These are phyloP conservation scores for Ailurus styani DNA, from an alignment of 2,113 vertebrate species.

Conservation along the genomic window DNA sequence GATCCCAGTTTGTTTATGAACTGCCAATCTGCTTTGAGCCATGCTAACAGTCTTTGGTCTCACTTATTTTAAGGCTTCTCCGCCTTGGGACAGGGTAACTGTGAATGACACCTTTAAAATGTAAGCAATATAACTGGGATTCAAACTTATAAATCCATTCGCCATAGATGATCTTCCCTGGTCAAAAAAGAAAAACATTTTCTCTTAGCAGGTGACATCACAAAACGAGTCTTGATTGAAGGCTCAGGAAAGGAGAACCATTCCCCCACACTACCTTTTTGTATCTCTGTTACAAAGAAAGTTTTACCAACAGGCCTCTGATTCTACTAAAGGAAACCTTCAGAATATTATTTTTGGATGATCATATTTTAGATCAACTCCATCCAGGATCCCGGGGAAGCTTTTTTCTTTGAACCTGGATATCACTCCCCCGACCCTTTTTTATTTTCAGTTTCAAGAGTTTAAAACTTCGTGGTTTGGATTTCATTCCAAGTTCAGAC, in stretches of 20 bases:
- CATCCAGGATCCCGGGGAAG: conserved; percentile 14
- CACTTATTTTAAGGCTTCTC: conserved; percentile 7
- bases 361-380: conserved; percentile 34
- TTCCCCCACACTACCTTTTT: background rate
- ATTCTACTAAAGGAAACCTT: conserved; percentile 42
- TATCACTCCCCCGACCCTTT: background rate
- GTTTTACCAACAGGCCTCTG: background rate
- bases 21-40: background rate
- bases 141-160: background rate
- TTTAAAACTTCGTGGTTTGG: conserved; percentile 29
- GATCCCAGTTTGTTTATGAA: background rate
- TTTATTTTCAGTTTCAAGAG: background rate
- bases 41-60: background rate
- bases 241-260: background rate
- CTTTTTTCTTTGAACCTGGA: conserved; percentile 54
- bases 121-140: background rate
- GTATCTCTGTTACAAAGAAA: background rate
- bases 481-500: conserved; percentile 43
- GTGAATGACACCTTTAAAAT: conserved; percentile 12
- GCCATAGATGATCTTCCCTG: background rate
- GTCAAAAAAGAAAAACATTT: background rate
- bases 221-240: background rate
- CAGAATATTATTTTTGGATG: conserved; percentile 37
- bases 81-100: background rate
- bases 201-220: background rate